Conservation (phyloP, 2,113 vertebrate genomes). For the Cebus imitator region DNA sequence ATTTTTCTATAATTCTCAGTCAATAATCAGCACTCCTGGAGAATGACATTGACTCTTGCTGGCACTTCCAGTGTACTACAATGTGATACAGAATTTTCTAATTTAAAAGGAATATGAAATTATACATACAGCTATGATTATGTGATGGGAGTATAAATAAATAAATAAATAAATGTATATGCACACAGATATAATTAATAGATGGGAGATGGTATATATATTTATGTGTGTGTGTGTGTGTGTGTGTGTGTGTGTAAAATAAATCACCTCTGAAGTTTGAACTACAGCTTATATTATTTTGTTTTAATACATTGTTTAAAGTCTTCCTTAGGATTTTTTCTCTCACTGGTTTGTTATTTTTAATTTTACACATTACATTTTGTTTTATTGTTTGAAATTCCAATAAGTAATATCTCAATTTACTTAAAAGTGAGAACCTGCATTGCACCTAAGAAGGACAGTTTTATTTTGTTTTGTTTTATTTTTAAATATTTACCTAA, state of each 20-base stretch:
- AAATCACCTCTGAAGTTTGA: background rate
- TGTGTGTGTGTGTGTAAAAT: background rate
- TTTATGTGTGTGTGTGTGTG: background rate
- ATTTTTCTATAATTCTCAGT: background rate
- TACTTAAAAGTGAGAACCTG: background rate
- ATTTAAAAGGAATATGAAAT: background rate
- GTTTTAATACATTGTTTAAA: background rate
- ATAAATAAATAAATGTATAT: too few species aligned
- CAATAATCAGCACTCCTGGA: background rate
- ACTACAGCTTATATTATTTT: background rate
- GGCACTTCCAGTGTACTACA: background rate
- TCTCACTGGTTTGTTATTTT: background rate
- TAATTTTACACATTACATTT: background rate
- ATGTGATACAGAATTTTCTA: background rate
- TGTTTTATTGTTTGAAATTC: conserved; percentile 25
- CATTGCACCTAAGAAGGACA: background rate
- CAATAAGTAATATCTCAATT: background rate
- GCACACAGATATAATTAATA: background rate
- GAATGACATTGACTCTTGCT: background rate
- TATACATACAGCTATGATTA: background rate
- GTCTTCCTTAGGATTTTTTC: background rate
- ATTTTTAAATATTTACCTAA: background rate
- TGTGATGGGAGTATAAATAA: too few species aligned
- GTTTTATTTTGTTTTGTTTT: background rate
- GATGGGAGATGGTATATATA: too few species aligned